Conservation (phyloP, 1,140 invertebrate species). For the Papilio glaucus region DNA sequence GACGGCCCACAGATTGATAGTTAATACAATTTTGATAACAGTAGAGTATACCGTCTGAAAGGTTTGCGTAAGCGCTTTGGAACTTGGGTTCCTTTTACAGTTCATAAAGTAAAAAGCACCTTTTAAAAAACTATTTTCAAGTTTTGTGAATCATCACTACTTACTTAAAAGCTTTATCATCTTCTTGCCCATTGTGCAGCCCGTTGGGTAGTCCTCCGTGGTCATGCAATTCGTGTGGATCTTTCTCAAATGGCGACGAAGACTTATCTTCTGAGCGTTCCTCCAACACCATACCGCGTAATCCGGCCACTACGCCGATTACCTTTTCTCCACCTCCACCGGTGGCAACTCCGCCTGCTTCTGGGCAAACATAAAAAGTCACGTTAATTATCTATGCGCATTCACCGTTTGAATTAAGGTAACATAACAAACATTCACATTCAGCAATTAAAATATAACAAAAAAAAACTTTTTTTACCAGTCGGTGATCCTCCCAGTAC, state of each 20-base stretch:
- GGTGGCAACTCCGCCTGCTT: constrained; percentile 63
- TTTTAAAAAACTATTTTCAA: not conserved
- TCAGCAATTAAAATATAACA: constrained; percentile 35
- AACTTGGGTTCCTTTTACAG: not conserved
- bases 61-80: not conserved
- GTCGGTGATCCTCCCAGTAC: constrained; percentile 96
- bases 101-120: not conserved
- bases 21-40: constrained; percentile 31
- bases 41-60: not conserved
- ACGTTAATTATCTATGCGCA: not conserved
- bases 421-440: constrained; percentile 26
- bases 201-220: constrained; percentile 87
- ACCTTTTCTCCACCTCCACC: constrained; percentile 75
- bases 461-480: constrained; percentile 53
- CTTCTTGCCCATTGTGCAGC: constrained; percentile 88
- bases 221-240: constrained; percentile 75
- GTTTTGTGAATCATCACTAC: constrained; percentile 67
- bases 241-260: constrained; percentile 76
- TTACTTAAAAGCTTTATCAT: constrained; percentile 96
- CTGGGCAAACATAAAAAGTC: constrained; percentile 42
- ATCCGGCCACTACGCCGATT: constrained; percentile 67
- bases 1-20: constrained; percentile 27
- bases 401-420: constrained; percentile 12
- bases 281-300: constrained; percentile 76
- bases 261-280: constrained; percentile 75